A percentile compares a stretch with the other conserved stretches of the same genome.
Conservation (phyloP, 1,140 invertebrate genomes). For the Caenorhabditis inopinata region DNA sequence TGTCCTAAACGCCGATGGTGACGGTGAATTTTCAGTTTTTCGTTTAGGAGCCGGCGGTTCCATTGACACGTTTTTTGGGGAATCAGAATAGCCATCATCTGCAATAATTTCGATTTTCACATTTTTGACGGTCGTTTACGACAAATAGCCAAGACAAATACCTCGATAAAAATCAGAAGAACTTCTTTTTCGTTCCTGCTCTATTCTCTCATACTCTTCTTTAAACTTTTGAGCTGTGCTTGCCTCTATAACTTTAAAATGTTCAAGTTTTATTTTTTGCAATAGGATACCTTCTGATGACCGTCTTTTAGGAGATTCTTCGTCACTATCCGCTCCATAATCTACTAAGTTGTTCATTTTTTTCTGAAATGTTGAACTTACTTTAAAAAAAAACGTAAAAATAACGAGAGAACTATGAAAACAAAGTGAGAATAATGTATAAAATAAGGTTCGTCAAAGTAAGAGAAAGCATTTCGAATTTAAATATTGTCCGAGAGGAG, state of each 20-base stretch:
- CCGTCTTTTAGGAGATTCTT: slow-evolving; percentile 13
- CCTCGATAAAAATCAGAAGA: slow-evolving; percentile 18
- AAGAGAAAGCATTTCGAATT: background rate
- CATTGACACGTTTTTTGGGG: background rate
- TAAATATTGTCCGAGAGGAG: background rate
- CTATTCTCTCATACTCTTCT: background rate
- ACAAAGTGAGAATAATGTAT: no score
- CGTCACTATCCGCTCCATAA: slow-evolving; percentile 36
- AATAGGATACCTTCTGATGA: background rate
- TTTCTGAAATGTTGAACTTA: no score
- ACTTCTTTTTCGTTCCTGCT: background rate
- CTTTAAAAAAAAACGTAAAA: no score
- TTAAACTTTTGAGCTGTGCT: background rate
- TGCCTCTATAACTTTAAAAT: background rate
- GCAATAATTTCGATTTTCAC: background rate
- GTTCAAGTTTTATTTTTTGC: background rate
- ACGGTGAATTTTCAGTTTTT: slow-evolving; percentile 1
- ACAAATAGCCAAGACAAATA: background rate
- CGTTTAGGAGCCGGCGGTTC: slow-evolving; percentile 33
- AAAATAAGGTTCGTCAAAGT: background rate
- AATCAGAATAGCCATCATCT: background rate
- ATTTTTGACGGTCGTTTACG: background rate
- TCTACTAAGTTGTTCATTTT: slow-evolving; percentile 39
- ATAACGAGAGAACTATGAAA: no score
- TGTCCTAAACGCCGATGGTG: background rate